Percentiles rank a stretch among this genome's conserved stretches.
Conservation (phyloP, 2,113 vertebrate species). For the Phalacrocorax pelagicus region DNA sequence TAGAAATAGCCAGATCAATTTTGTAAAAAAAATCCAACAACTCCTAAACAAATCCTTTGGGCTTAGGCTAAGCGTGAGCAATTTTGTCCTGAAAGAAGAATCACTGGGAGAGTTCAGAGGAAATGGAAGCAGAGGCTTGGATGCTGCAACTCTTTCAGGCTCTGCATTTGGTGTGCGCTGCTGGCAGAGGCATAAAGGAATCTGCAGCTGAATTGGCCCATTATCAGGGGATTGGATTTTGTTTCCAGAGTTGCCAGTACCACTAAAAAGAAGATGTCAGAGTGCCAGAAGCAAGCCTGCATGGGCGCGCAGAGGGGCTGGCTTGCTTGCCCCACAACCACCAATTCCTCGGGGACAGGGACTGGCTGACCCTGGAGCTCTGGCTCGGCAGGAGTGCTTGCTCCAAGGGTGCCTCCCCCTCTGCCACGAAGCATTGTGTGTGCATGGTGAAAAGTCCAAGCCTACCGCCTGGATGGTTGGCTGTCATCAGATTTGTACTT, state of each 20-base stretch:
- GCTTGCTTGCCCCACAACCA: rapidly evolving
- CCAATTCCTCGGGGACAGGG: rapidly evolving
- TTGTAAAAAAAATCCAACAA: background rate
- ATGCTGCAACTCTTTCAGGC: background rate
- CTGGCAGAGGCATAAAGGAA: constrained; percentile 37
- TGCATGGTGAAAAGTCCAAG: background rate
- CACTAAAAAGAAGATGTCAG: background rate
- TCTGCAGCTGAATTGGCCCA: constrained; percentile 19
- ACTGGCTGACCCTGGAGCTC: background rate
- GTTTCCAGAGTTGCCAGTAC: constrained; percentile 5
- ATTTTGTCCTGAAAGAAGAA: constrained; percentile 42
- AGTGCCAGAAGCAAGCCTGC: background rate
- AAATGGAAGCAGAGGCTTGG: constrained; percentile 23
- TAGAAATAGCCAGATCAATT: constrained; percentile 18
- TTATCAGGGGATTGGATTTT: constrained; percentile 21
- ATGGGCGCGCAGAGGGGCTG: background rate
- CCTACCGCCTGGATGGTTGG: rapidly evolving
- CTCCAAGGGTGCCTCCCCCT: rapidly evolving
- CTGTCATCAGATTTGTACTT: rapidly evolving
- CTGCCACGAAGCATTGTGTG: rapidly evolving
- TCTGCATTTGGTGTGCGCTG: background rate
- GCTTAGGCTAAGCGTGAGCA: constrained; percentile 5
- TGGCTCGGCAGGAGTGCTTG: rapidly evolving
- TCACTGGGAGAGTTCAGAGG: constrained; percentile 32
- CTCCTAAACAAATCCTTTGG: constrained; percentile 22